Conservation (phyloP, 2,113 vertebrate genomes). For the Urocitellus parryii region DNA sequence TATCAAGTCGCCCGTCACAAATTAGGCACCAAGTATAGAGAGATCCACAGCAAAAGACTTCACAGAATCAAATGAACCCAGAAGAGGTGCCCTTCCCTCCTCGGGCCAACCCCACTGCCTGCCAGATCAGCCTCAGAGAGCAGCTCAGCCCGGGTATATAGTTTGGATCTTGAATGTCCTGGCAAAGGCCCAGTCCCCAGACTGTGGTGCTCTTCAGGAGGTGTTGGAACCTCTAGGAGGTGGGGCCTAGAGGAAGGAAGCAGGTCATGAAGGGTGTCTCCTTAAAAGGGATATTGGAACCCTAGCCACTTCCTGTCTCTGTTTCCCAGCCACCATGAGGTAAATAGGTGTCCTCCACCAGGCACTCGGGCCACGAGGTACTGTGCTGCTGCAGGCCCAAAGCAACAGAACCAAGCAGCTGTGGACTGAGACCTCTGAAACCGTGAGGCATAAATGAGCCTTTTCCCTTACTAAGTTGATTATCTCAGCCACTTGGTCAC, state of each 20-base stretch:
- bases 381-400: not conserved
- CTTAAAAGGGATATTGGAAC: not conserved
- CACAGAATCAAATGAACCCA: not conserved
- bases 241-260: not conserved
- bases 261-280: not conserved
- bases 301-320: not conserved
- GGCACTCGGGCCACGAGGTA: not conserved
- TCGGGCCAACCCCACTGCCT: not conserved
- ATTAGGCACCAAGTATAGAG: not conserved
- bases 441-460: not conserved
- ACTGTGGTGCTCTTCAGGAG: not conserved
- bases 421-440: not conserved
- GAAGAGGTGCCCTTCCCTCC: not conserved
- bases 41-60: not conserved
- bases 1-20: not conserved
- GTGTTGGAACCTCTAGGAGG: not conserved
- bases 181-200: not conserved
- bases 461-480: not conserved
- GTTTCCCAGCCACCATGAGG: not conserved
- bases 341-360: not conserved
- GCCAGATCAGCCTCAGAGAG: not conserved
- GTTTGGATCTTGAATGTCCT: not conserved
- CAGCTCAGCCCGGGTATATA: not conserved
- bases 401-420: not conserved
- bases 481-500: not conserved